Conservation (phyloP, 2,797 vertebrate species). For the Pseudochromis fuscus region DNA sequence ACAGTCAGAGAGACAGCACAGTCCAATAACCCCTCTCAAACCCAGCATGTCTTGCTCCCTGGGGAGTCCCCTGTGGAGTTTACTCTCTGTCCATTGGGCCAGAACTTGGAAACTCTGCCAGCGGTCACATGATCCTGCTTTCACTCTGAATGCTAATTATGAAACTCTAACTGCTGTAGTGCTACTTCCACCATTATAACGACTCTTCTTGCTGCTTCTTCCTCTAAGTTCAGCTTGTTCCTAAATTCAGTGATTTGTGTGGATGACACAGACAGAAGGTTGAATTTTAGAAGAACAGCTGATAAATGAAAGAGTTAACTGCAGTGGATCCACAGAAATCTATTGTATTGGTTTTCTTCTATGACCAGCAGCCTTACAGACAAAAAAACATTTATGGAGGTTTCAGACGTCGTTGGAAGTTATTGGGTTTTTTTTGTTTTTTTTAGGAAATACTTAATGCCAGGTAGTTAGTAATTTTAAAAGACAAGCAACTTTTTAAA, state of each 20-base stretch:
- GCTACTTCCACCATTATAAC: slow-evolving; percentile 36
- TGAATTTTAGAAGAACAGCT: background rate
- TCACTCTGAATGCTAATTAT: slow-evolving; percentile 74
- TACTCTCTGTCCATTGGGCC: slow-evolving; percentile 79
- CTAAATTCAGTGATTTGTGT: slow-evolving; percentile 15
- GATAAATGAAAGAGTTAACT: slow-evolving; percentile 3
- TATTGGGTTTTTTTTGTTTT: too few species aligned
- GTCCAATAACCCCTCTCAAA: slow-evolving; percentile 79
- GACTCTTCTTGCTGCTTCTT: slow-evolving; percentile 23
- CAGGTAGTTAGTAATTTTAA: background rate
- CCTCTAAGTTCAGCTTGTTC: background rate
- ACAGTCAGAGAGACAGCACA: slow-evolving; percentile 80
- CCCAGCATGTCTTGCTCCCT: slow-evolving; percentile 72
- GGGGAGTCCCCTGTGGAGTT: slow-evolving; percentile 76
- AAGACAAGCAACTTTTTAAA: background rate
- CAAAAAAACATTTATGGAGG: too few species aligned
- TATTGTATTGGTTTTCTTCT: background rate
- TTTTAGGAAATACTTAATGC: background rate
- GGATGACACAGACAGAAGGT: slow-evolving; percentile 7
- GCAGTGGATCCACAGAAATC: too few species aligned
- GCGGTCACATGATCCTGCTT: slow-evolving; percentile 67
- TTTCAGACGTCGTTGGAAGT: too few species aligned
- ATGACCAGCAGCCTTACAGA: too few species aligned
- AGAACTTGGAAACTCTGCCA: slow-evolving; percentile 79
- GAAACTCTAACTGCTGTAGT: slow-evolving; percentile 48